Base-by-base conservation (phyloP, 2,797 vertebrate species). In the Antrozous pallidus region DNA sequence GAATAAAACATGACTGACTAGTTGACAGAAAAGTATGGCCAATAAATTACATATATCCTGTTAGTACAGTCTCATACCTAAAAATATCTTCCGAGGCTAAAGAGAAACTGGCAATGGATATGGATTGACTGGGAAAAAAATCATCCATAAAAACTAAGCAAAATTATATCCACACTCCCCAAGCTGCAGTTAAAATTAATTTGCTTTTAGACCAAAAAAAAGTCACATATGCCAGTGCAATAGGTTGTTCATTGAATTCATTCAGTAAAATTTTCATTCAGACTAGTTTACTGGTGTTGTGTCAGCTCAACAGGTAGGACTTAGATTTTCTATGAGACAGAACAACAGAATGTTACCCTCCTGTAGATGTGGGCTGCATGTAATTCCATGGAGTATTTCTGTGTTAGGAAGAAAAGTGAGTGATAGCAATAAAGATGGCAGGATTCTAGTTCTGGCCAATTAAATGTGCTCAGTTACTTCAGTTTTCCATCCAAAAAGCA, bases 41-140 rank as follows among this genome's bases (percentile, higher is more conserved):
- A 97, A 96, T 95, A 96, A 96, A 96, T 97, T 95, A 96, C 95
- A 96, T 97, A 94, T 93, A 97, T 97, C 95, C 96, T 97, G 94
- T 96, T 95, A 93, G 95, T 88, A 91, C 79, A 92, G 92, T 75
- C 71, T 88, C 82, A 93, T 96, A 93, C 92, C 95, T 95, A 95
- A 97, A 97, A 97, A 97, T 97, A 97, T 74, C 93, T 93, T 93
- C 69, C 78, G 85, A 93, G 90, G 78, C 85, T 92, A 83, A 73
- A 86, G 90, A 80, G 88, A 95, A 91, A 49, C 82, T 96, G 95
- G 93, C 93, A 91, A 83, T 38, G 86, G 77, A 36, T 38, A 33
- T 56, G 58, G 85, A 92, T 69, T 82, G 93, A 88, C 88, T 92
- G 63, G 13, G 45, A 31, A 33, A 91, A 92, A 82, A 74, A 28